These are phyloP conservation scores for Drosophila pachea DNA, from an alignment of 1,140 invertebrate genomes.

Conservation along the genomic window DNA sequence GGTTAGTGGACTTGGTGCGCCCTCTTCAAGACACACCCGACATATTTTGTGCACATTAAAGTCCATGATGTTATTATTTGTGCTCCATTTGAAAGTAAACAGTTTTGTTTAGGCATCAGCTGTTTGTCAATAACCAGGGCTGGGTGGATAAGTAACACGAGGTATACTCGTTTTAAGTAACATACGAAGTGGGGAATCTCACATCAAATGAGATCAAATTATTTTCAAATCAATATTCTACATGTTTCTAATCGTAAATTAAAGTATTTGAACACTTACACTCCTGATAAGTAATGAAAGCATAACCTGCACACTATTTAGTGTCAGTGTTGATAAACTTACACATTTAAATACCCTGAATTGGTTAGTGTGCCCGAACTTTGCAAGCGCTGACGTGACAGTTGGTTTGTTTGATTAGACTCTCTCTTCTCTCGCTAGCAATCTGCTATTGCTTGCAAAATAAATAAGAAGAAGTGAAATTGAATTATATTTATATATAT, in stretches of 20 bases:
- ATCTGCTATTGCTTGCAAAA: conserved; percentile 50
- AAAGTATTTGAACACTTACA: no score
- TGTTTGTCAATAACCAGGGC: conserved; percentile 7
- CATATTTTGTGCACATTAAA: conserved; percentile 81
- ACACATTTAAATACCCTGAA: conserved; percentile 12
- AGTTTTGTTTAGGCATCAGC: conserved; percentile 20
- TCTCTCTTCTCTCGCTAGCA: conserved; percentile 42
- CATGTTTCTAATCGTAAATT: no score
- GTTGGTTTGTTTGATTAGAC: conserved; percentile 71
- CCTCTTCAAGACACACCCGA: conserved; percentile 83
- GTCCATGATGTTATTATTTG: conserved; percentile 48
- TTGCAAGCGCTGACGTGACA: conserved; percentile 65
- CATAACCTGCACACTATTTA: conserved; percentile 1
- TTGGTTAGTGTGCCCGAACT: conserved; percentile 43
- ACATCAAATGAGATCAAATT: no score
- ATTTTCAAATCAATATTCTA: no score
- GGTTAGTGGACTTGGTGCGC: conserved; percentile 78
- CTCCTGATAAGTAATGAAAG: not conserved
- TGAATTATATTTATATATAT: conserved; percentile 25
- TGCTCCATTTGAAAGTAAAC: conserved; percentile 19
- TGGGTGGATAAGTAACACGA: not conserved
- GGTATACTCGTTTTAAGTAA: not conserved
- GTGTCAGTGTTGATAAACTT: conserved; percentile 18
- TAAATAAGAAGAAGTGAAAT: conserved; percentile 63
- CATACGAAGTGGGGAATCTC: not conserved